Evolutionary conservation across 2,888 invertebrate genomes (phyloP), one percentile per base, ranked within the genome.

Genomic region (Caenorhabditis becei): DNA sequence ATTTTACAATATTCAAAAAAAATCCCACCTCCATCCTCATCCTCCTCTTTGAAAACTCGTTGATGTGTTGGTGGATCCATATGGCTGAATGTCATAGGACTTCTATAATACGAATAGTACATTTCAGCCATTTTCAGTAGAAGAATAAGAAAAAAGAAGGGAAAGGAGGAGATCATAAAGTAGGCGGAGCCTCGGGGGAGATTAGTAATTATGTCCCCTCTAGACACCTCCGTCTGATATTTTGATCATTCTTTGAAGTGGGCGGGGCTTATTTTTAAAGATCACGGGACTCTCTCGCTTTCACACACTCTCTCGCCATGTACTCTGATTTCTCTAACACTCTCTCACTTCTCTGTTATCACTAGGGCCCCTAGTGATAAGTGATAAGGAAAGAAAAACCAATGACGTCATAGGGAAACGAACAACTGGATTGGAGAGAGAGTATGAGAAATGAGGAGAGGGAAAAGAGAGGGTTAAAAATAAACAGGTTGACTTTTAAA

Each of bases 221-320:
- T 14, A 41, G 10, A 16, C 41, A 41, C 53, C 44, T 53, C 28
- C 26, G 16, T 58, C 26, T 75, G 66, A 24, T 61, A 66, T 53
- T 66, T 53, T 75, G 66, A 20, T 75, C 66, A 18, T 54, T 75
- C 75, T 75, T 20, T 75, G 66, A 53, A 62, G 20, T 24, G 23
- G 70, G 62, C 61, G 62, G 53, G n/a, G 53, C 53, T 28, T 71
- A 71, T 53, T 61, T 71, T 71, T 61, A 71, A 71, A 71, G 62
- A 62, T 49, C 70, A 41, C 26, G 3, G 16, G 8, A 26, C 47
- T 58, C 58, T 70, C 70, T 53, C 14, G 23, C 23, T 24, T 20
- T 58, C 59, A 0, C 8, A 58, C 24, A 8, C 58, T 49, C 14
- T 49, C 44, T 47, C 2, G 24, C 11, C 10, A 7, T 32, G 32